A percentile compares a stretch with the other conserved stretches of the same genome.
phyloP scores from a whole-genome alignment of 1,140 invertebrate species.

The Bilobella aurantiaca region DNA sequence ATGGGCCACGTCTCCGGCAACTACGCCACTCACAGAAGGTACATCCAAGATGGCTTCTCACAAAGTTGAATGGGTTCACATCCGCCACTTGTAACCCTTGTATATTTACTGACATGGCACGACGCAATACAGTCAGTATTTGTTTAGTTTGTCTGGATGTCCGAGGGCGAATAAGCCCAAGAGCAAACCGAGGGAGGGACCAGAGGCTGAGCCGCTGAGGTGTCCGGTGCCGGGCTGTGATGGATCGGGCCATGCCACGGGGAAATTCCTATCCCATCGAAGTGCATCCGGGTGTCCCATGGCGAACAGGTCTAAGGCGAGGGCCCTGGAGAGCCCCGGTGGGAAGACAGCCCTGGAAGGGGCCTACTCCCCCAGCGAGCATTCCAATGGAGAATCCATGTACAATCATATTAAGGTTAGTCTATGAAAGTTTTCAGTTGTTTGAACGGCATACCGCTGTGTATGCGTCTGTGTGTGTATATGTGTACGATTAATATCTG shows the following conservation, averaged over 20 bases:
- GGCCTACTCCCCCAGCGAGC: conserved; percentile 26
- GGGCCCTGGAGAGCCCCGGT: conserved; percentile 57
- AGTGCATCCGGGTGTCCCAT: conserved; percentile 86
- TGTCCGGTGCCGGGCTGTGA: conserved; percentile 79
- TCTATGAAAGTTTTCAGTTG: too few relatives aligned
- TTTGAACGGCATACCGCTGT: too few relatives aligned
- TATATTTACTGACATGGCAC: too few relatives aligned
- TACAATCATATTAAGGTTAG: conserved; percentile 33
- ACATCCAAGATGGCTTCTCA: too few relatives aligned
- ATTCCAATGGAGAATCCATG: conserved; percentile 30
- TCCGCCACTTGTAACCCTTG: too few relatives aligned
- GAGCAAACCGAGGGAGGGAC: conserved; percentile 80
- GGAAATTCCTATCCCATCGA: conserved; percentile 91
- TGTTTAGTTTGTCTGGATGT: conserved; percentile 69
- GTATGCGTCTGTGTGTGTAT: too few relatives aligned
- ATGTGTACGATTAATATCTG: too few relatives aligned
- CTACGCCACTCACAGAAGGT: conserved; percentile 63
- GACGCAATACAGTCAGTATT: too few relatives aligned
- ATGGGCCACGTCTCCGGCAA: conserved; percentile 62
- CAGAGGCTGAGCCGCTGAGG: conserved; percentile 80
- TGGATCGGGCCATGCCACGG: conserved; percentile 84
- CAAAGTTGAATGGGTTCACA: too few relatives aligned
- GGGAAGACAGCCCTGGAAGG: conserved; percentile 28
- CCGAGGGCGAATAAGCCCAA: conserved; percentile 82
- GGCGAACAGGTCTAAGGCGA: conserved; percentile 81